Evolutionary conservation across 1,140 invertebrate genomes (phyloP), one percentile per base, ranked within the genome.

Genomic region (Drosophila bipectinata): DNA sequence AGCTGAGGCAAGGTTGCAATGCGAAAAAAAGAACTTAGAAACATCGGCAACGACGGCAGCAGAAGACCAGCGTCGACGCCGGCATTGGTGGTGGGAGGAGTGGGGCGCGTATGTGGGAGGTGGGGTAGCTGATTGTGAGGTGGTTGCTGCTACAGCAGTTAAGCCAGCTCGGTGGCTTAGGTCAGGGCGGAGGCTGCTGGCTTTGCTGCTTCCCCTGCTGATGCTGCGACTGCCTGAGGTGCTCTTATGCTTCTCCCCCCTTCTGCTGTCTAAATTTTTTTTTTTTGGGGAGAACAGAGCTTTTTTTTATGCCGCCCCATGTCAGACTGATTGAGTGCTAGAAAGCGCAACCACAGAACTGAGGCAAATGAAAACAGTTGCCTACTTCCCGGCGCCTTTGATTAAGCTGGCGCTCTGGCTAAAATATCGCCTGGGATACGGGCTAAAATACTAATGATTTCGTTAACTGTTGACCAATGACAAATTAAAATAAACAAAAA

Each of bases 131-230:
- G 45, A 37, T 7, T 9, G n/a, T 24, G 72, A 53, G 53, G 56
- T 44, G 53, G 62, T 85, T 73, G 62, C 64, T 85, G 78, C 61
- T 87, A 37, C 34, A 74, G 82, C 82, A 81, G 81, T 81, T 81
- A 81, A 85, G 81, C 82, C 74, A 87, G 54, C 74, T 74, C 71
- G 82, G 82, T 85, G 82, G 82, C 82, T 85, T 85, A 85, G 82
- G 82, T 85, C 82, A 85, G 82, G 82, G 75, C 75, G 71, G 78
- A 78, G 82, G 71, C 69, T 60, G 63, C 47, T 67, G 63, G 59
- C 60, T 64, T 24, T 26, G 2, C 51, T 9, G 34, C 59, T 41
- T 24, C 15, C 26, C 14, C 7, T 52, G 34, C 59, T 10, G 26
- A 15, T 26, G 15, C 44, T 47, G 44, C 18, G 12, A 15, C 32